A percentile compares a stretch with the other conserved stretches of the same genome.
Conservation (phyloP, 92 coral and sea anemone species). For the Epizoanthus scotinus region DNA sequence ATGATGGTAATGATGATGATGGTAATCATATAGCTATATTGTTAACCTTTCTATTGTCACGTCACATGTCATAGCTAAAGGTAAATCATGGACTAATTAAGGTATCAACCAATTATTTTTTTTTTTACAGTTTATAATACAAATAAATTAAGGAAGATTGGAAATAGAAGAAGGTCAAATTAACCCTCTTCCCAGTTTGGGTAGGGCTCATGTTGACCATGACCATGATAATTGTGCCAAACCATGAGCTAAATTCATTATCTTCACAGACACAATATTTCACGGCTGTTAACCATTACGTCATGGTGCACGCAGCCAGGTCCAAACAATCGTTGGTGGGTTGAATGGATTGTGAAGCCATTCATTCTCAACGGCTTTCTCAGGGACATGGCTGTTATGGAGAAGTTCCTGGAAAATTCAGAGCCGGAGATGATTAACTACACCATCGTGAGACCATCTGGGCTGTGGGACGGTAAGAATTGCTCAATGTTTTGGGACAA, state of each 20-base stretch:
- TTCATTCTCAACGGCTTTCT: slow-evolving; percentile 70
- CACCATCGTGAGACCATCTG: slow-evolving; percentile 83
- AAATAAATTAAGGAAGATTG: background rate
- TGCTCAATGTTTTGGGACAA: background rate
- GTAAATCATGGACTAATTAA: too few species aligned
- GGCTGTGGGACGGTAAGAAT: slow-evolving; percentile 59
- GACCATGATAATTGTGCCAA: background rate
- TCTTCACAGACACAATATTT: slow-evolving; percentile 57
- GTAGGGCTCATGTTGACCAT: background rate
- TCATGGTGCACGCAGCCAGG: slow-evolving; percentile 89
- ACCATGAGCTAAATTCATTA: background rate
- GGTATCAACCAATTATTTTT: too few species aligned
- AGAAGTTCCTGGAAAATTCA: slow-evolving; percentile 62
- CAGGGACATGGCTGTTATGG: slow-evolving; percentile 87
- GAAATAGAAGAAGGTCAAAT: too few species aligned
- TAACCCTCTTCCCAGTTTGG: too few species aligned
- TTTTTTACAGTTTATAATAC: too few species aligned
- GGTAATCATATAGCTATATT: too few species aligned
- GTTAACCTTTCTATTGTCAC: too few species aligned
- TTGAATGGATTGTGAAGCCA: slow-evolving; percentile 88
- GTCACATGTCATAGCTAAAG: too few species aligned
- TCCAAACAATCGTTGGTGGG: slow-evolving; percentile 77
- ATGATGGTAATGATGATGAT: too few species aligned
- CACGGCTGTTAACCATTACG: slow-evolving; percentile 69
- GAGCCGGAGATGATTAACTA: slow-evolving; percentile 65